A percentile compares a stretch with the other conserved stretches of the same genome.
These are phyloP conservation scores for Pteropus rufus DNA, from an alignment of 2,797 vertebrate species.

Conservation along the genomic window DNA sequence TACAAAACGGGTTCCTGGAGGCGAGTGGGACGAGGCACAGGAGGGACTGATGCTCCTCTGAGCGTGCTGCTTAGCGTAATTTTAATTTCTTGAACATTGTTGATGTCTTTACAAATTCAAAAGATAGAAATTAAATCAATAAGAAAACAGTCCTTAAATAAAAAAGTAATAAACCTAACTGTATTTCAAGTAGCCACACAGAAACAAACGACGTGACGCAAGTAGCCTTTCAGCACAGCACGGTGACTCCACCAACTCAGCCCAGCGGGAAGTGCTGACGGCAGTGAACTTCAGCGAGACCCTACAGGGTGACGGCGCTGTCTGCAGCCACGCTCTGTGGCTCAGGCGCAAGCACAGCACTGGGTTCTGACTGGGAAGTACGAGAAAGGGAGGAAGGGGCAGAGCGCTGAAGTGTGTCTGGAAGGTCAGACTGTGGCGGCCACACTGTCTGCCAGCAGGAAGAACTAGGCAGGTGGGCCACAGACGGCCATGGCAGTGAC, in stretches of 20 bases:
- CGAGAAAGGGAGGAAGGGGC: background rate
- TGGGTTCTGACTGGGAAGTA: background rate
- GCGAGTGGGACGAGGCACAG: background rate
- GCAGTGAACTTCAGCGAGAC: accelerated
- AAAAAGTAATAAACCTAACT: background rate
- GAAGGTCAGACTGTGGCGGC: no score
- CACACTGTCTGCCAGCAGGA: accelerated
- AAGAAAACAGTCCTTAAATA: background rate
- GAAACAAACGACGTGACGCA: background rate
- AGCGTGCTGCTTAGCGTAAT: no score
- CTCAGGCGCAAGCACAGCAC: background rate
- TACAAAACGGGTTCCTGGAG: no score
- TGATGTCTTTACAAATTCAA: background rate
- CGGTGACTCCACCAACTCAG: no score
- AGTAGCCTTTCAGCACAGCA: background rate
- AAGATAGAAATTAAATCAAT: background rate
- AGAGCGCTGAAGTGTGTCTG: no score
- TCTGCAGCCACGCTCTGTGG: background rate
- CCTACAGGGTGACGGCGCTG: background rate
- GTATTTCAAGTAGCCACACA: background rate
- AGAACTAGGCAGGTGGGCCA: background rate
- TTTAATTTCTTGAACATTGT: background rate
- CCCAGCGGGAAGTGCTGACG: no score
- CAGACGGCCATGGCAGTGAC: accelerated
- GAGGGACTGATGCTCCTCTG: no score